A percentile compares a stretch with the other conserved stretches of the same genome.
Evolutionary conservation across 2,113 vertebrate genomes (phyloP).

Genomic region (Merops nubicus): DNA sequence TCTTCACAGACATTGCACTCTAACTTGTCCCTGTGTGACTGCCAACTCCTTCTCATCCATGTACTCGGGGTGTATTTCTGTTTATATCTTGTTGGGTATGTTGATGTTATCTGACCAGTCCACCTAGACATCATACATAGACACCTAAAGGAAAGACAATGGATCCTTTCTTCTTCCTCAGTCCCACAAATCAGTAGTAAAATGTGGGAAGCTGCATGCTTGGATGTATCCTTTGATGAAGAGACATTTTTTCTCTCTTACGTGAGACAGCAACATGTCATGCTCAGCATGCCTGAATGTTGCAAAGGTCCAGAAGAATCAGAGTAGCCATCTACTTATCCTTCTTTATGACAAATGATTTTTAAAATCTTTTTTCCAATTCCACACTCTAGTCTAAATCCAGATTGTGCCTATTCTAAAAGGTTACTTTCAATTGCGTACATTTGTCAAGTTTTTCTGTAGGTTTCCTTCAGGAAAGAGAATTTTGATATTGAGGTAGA

Average conservation of each 20-base stretch:
- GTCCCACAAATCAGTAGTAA: background rate
- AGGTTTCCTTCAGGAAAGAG: background rate
- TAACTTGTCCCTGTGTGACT: background rate
- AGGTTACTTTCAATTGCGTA: background rate
- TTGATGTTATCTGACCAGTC: background rate
- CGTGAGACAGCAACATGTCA: background rate
- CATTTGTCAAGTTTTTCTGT: background rate
- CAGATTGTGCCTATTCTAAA: background rate
- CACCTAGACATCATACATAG: background rate
- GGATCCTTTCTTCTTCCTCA: background rate
- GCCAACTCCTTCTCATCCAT: background rate
- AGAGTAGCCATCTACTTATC: background rate
- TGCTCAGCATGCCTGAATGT: background rate
- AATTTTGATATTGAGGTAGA: background rate
- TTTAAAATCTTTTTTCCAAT: background rate
- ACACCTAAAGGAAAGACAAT: background rate
- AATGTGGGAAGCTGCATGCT: background rate
- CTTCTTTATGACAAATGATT: background rate
- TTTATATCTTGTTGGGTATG: background rate
- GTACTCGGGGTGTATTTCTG: rapidly evolving
- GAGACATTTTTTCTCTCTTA: background rate
- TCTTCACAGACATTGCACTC: background rate
- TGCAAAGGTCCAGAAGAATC: background rate
- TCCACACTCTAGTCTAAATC: background rate
- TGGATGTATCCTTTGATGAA: background rate